Evolutionary conservation across 1,140 invertebrate species (phyloP), one percentile per base, ranked within the genome.

Genomic region (Drosophila trapezifrons): DNA sequence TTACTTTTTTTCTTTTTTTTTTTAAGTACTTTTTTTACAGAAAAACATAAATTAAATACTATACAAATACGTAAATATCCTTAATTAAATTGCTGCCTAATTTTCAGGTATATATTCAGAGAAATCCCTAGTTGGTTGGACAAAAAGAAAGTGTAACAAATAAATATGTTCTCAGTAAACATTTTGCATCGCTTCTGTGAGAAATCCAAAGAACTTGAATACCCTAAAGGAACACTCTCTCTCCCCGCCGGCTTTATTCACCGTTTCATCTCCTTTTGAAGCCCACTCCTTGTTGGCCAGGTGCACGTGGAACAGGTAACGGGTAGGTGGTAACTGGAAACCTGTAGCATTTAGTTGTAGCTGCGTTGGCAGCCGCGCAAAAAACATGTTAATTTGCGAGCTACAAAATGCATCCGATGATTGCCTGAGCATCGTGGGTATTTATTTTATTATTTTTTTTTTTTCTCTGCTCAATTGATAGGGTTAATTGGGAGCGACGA

Each of bases 381-480:
- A 12, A 52, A 69, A 64, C 59, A 49, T 65, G 64, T 40, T 64
- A 65, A 69, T 69, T 66, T 69, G 45, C 27, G 2, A 25, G 46
- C 59, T 43, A 52, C 59, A 69, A 69, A 66, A 65, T 66, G 65
- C 37, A 65, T 47, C 65, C 46, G 65, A 51, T 51, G 64, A 65
- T 22, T 67, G 45, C 45, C 45, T 51, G 59, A 65, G 64, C 43
- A 51, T 40, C 18, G 17, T 27, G 27, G n/a, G 7, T 52, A 52
- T 37, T 54, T 37, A 37, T 37, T 37, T 54, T 1, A 13, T 29
- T 13, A 13, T 13, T 35, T 35, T 35, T 7, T 1, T 32, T 13
- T 51, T 18, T 18, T 17, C 17, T 1, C 10, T 20, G 35, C 37
- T 32, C 46, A 69, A 66, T 69, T 65, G 65, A 69, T 69, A 5